These are phyloP conservation scores for Harlomillsia oculata DNA, from an alignment of 1,140 invertebrate genomes.

Conservation along the genomic window DNA sequence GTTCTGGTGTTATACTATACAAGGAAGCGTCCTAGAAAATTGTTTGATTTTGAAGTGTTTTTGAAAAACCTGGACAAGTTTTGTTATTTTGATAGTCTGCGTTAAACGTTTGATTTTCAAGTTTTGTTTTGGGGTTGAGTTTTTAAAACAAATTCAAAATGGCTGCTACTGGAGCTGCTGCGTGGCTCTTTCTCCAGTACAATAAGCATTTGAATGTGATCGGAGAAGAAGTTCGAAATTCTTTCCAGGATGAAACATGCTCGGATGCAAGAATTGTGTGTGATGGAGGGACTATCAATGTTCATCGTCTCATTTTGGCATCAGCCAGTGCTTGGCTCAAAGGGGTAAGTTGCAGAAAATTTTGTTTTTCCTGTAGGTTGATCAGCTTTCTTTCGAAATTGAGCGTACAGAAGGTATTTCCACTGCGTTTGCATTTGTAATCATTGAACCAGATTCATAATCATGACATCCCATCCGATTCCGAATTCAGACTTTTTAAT, in stretches of 20 bases:
- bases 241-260: slow-evolving; percentile 33
- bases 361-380: neutral
- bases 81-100: too few species aligned
- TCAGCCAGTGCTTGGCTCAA: slow-evolving; percentile 36
- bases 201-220: slow-evolving; percentile 36
- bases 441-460: too few species aligned
- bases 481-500: too few species aligned
- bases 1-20: too few species aligned
- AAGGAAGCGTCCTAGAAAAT: too few species aligned
- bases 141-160: slow-evolving; percentile 8
- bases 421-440: too few species aligned
- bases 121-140: neutral
- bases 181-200: slow-evolving; percentile 37
- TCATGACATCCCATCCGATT: too few species aligned
- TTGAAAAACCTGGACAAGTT: too few species aligned
- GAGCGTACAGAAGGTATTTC: neutral
- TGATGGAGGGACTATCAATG: slow-evolving; percentile 34
- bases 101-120: neutral
- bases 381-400: neutral
- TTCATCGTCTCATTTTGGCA: slow-evolving; percentile 35
- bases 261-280: slow-evolving; percentile 34
- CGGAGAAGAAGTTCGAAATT: slow-evolving; percentile 34
- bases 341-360: slow-evolving; percentile 22
- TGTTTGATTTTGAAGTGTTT: too few species aligned
- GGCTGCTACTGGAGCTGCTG: slow-evolving; percentile 22